A percentile compares a stretch with the other conserved stretches of the same genome.
These are phyloP conservation scores for Lasioglossum albipes DNA, from an alignment of 1,140 invertebrate genomes.

Conservation along the genomic window DNA sequence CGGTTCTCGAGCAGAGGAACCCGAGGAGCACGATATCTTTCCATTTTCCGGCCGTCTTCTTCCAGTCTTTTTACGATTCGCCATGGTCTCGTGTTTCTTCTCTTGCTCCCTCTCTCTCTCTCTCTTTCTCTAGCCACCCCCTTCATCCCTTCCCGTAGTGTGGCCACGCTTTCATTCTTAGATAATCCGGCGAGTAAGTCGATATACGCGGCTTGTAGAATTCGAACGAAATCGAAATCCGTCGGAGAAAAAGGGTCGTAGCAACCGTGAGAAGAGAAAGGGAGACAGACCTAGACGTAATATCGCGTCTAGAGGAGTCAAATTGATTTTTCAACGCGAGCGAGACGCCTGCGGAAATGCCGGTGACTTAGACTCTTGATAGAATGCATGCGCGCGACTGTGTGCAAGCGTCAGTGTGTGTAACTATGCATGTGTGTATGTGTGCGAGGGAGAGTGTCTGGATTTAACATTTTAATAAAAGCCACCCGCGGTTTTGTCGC, in stretches of 20 bases:
- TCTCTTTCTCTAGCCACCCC: too few relatives aligned
- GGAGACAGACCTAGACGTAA: conserved; percentile 31
- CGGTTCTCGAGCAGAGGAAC: conserved; percentile 4
- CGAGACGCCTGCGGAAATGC: background rate
- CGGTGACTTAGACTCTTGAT: background rate
- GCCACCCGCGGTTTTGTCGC: conserved; percentile 70
- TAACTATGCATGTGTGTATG: too few relatives aligned
- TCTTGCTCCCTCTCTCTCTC: background rate
- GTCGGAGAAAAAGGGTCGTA: background rate
- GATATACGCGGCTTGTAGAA: conserved; percentile 40
- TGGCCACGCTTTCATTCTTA: conserved; percentile 23
- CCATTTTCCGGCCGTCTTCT: conserved; percentile 44
- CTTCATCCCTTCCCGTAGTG: background rate
- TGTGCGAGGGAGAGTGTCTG: conserved; percentile 16
- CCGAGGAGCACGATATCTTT: conserved; percentile 45
- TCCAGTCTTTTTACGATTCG: conserved; percentile 32
- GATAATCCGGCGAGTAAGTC: conserved; percentile 55
- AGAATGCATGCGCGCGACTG: too few relatives aligned
- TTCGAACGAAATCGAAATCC: conserved; percentile 57
- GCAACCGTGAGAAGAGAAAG: background rate
- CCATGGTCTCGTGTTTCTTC: background rate
- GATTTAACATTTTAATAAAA: conserved; percentile 74
- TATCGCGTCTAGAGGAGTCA: conserved; percentile 48
- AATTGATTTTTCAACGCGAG: conserved; percentile 65
- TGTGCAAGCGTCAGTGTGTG: too few relatives aligned